phyloP scores from a whole-genome alignment of 2,888 invertebrate species.

The Anticlea derivata region DNA sequence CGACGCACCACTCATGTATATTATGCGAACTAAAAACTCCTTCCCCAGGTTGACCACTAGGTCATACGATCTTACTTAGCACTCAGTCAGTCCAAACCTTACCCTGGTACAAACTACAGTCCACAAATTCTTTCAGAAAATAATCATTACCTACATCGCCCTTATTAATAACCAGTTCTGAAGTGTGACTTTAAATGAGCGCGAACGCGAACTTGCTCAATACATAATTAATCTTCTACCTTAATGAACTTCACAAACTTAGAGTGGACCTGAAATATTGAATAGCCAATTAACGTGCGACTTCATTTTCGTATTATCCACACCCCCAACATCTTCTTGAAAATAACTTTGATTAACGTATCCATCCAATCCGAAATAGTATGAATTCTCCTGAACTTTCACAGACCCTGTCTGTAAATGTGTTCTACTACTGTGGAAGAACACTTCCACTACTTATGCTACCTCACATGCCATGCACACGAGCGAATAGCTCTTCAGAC shows the following conservation, averaged over 20 bases:
- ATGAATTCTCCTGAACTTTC: neutral
- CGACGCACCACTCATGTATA: too few relatives aligned
- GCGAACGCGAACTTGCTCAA: constrained; percentile 28
- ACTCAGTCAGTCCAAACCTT: neutral
- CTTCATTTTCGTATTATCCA: constrained; percentile 39
- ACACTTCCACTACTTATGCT: constrained; percentile 23
- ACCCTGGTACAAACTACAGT: too few relatives aligned
- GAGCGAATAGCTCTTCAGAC: constrained; percentile 32
- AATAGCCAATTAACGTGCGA: constrained; percentile 60
- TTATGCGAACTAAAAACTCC: too few relatives aligned
- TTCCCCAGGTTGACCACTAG: too few relatives aligned
- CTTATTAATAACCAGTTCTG: constrained; percentile 20
- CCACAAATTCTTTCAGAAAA: constrained; percentile 2
- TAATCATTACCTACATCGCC: constrained; percentile 3
- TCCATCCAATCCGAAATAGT: neutral
- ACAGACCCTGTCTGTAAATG: neutral
- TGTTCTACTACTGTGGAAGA: constrained; percentile 3
- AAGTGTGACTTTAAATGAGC: constrained; percentile 27
- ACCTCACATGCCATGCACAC: constrained; percentile 18
- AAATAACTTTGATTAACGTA: constrained; percentile 1
- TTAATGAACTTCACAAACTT: constrained; percentile 77
- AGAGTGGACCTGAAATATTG: constrained; percentile 79
- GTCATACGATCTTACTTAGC: too few relatives aligned
- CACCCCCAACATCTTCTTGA: constrained; percentile 39
- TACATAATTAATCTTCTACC: constrained; percentile 68